These are phyloP conservation scores for Tetranychus urticae DNA, from an alignment of 1,140 invertebrate genomes.

Conservation along the genomic window DNA sequence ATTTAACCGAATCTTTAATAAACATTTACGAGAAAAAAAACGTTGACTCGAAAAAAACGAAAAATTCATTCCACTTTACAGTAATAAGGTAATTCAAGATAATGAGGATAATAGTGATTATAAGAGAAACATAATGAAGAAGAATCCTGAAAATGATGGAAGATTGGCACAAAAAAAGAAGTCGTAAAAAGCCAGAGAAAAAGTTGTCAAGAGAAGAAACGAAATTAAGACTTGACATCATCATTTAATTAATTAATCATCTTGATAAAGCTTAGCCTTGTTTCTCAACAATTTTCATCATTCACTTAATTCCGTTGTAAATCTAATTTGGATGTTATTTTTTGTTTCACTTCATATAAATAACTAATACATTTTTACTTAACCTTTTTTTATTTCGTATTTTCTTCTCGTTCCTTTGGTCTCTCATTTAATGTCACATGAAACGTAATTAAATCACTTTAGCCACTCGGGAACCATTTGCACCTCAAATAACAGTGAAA, in stretches of 20 bases:
- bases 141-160: too few species aligned
- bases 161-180: too few species aligned
- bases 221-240: not conserved
- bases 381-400: not conserved
- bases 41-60: too few species aligned
- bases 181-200: too few species aligned
- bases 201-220: not conserved
- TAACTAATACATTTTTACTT: not conserved
- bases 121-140: not conserved
- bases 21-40: too few species aligned
- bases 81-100: too few species aligned
- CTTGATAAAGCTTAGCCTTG: not conserved
- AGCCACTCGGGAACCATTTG: conserved; percentile 9
- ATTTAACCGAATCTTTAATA: too few species aligned
- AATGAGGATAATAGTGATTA: too few species aligned
- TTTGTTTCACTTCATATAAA: too few species aligned
- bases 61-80: too few species aligned
- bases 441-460: not conserved
- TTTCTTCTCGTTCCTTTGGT: not conserved
- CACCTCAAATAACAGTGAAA: conserved; percentile 12
- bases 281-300: conserved; percentile 11
- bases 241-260: not conserved
- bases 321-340: too few species aligned
- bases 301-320: conserved; percentile 1
- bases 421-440: not conserved